Evolutionary conservation across 1,140 invertebrate species (phyloP).

Genomic region (Drosophila sproati): DNA sequence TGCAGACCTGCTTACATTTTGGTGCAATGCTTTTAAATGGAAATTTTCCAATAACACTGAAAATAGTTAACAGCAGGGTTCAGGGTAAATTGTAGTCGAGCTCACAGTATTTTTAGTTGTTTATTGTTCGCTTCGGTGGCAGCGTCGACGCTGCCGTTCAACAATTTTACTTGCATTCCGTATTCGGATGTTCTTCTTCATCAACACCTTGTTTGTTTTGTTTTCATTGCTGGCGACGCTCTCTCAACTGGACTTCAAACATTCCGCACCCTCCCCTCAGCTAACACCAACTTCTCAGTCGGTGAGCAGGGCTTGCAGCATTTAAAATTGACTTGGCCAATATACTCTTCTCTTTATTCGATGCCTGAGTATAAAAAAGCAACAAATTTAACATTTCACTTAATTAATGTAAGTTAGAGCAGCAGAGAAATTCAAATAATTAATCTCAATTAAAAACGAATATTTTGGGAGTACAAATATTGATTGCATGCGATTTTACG

Average conservation of each 20-base stretch:
- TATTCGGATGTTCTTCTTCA: slow-evolving; percentile 20
- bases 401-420: too few species aligned
- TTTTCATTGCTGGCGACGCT: slow-evolving; percentile 33
- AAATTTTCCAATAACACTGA: too few species aligned
- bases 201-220: slow-evolving; percentile 43
- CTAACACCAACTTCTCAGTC: background rate
- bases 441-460: too few species aligned
- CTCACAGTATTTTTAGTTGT: background rate
- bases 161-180: slow-evolving; percentile 48
- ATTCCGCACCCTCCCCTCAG: background rate
- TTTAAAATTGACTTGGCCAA: background rate
- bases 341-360: too few species aligned
- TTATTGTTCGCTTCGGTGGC: slow-evolving; percentile 39
- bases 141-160: slow-evolving; percentile 18
- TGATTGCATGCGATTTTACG: too few species aligned
- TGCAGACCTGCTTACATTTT: too few species aligned
- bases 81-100: too few species aligned
- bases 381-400: slow-evolving; percentile 54
- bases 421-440: too few species aligned
- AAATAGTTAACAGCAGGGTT: too few species aligned
- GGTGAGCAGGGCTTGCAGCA: background rate
- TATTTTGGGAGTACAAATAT: too few species aligned
- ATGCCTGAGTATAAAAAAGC: background rate
- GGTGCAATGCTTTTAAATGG: too few species aligned
- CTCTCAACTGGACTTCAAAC: background rate